Evolutionary conservation across 2,888 invertebrate species (phyloP).

Genomic region (Microdon myrmicae): DNA sequence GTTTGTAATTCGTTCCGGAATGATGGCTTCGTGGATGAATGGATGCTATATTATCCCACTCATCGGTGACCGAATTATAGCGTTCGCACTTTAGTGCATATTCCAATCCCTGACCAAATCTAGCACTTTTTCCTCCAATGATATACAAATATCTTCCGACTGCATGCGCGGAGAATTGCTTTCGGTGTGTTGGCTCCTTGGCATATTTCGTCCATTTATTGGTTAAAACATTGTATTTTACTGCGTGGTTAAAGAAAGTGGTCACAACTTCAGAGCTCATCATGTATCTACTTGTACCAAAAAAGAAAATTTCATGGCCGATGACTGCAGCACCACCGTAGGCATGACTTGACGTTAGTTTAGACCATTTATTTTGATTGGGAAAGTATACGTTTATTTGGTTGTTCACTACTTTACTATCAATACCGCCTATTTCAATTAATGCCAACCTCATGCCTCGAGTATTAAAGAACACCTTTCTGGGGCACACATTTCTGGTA

Average conservation of each 20-base stretch:
- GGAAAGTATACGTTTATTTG: constrained; percentile 75
- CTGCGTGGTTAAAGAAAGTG: too few species aligned
- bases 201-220: constrained; percentile 77
- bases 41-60: constrained; percentile 72
- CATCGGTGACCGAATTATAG: constrained; percentile 71
- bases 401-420: constrained; percentile 74
- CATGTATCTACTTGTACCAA: too few species aligned
- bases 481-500: constrained; percentile 41
- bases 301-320: constrained; percentile 75
- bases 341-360: constrained; percentile 75
- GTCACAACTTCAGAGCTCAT: too few species aligned
- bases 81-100: constrained; percentile 69
- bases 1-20: constrained; percentile 68
- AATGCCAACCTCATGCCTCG: constrained; percentile 77
- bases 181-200: constrained; percentile 74
- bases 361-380: constrained; percentile 72
- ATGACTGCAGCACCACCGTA: constrained; percentile 77
- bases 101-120: too few species aligned
- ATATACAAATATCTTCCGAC: constrained; percentile 70
- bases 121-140: constrained; percentile 75
- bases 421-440: constrained; percentile 77
- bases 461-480: constrained; percentile 69
- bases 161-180: constrained; percentile 74
- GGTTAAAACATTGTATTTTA: constrained; percentile 72
- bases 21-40: constrained; percentile 74